phyloP scores from a whole-genome alignment of 2,113 vertebrate species.

The Entelurus aequoreus region DNA sequence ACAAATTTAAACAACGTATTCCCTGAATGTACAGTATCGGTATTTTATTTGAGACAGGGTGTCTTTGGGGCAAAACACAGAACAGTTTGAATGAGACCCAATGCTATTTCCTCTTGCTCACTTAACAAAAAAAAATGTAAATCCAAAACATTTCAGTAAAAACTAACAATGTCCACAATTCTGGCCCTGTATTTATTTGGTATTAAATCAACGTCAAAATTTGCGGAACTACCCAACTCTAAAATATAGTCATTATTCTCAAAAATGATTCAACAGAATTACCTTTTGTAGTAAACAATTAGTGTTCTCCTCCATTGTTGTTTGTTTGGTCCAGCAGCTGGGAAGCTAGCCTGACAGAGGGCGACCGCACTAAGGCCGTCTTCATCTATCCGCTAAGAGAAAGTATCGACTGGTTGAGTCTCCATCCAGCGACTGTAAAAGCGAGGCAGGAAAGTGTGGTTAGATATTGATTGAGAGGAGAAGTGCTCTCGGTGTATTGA shows the following conservation, averaged over 20 bases:
- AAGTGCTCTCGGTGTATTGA: constrained; percentile 52
- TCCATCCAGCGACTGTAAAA: constrained; percentile 44
- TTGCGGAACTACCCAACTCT: too few relatives aligned
- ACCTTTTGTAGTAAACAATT: background rate
- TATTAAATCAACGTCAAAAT: too few relatives aligned
- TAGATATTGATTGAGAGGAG: constrained; percentile 49
- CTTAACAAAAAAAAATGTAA: too few relatives aligned
- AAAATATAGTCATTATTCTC: background rate
- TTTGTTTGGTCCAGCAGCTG: background rate
- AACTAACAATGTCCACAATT: too few relatives aligned
- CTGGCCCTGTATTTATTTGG: too few relatives aligned
- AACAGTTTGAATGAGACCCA: too few relatives aligned
- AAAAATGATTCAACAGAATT: background rate
- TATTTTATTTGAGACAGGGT: too few relatives aligned
- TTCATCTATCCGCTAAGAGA: constrained; percentile 30
- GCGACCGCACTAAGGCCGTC: constrained; percentile 16
- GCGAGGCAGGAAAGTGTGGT: constrained; percentile 49
- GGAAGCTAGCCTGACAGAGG: constrained; percentile 3
- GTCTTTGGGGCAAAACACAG: too few relatives aligned
- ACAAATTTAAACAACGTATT: too few relatives aligned
- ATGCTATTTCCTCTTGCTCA: too few relatives aligned
- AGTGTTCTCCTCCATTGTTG: constrained; percentile 17
- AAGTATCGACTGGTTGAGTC: constrained; percentile 41
- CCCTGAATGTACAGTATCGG: too few relatives aligned
- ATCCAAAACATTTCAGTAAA: too few relatives aligned